Percentiles rank a stretch among this genome's conserved stretches.
These are phyloP conservation scores for Cosmorhoe ocellata DNA, from an alignment of 2,888 invertebrate genomes.

Conservation along the genomic window DNA sequence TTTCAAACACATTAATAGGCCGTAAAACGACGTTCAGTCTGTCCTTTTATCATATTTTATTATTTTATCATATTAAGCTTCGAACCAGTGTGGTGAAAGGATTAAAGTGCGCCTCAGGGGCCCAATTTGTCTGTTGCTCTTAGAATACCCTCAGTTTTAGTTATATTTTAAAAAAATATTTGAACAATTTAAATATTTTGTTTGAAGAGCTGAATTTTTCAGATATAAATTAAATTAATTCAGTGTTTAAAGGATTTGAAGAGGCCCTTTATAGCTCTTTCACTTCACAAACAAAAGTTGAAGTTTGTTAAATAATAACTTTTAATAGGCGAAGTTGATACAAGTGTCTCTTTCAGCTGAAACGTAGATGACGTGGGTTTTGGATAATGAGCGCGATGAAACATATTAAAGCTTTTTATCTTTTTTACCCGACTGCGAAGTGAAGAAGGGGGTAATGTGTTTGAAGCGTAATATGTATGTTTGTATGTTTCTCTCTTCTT, in stretches of 20 bases:
- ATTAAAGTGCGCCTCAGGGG: too few relatives aligned
- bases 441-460: too few relatives aligned
- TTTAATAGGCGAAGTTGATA: slow-evolving; percentile 29
- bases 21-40: too few relatives aligned
- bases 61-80: too few relatives aligned
- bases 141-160: too few relatives aligned
- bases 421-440: too few relatives aligned
- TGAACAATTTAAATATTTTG: background rate
- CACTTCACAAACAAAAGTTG: slow-evolving; percentile 15
- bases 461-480: too few relatives aligned
- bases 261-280: slow-evolving; percentile 11
- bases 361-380: background rate
- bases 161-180: background rate
- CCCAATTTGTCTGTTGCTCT: too few relatives aligned
- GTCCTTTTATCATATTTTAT: too few relatives aligned
- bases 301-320: slow-evolving; percentile 20
- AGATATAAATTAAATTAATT: background rate
- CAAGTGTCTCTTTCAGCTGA: slow-evolving; percentile 11
- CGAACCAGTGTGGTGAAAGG: too few relatives aligned
- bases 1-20: background rate
- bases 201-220: background rate
- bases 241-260: slow-evolving; percentile 19
- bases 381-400: slow-evolving; percentile 15
- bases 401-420: slow-evolving; percentile 1
- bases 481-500: too few relatives aligned